A percentile compares a stretch with the other conserved stretches of the same genome.
Evolutionary conservation across 2,797 vertebrate genomes (phyloP).

Genomic region (Xerus rutilus): DNA sequence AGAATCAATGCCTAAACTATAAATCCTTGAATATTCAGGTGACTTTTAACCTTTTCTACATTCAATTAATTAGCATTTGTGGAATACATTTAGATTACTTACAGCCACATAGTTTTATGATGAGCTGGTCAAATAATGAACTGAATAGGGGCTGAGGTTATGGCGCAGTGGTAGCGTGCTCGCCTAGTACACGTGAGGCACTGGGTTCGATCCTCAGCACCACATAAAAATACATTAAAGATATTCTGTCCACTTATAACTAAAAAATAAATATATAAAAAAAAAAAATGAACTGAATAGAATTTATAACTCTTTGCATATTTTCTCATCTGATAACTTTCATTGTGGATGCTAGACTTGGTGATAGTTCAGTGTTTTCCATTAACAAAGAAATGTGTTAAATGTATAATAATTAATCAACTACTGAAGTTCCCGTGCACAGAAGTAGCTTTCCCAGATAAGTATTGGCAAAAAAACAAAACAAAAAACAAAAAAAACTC

Average conservation of each 20-base stretch:
- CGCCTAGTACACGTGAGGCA: no score
- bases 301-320: not conserved
- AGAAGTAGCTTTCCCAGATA: not conserved
- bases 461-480: not conserved
- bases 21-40: not conserved
- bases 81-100: not conserved
- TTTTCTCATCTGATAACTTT: not conserved
- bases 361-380: not conserved
- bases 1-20: not conserved
- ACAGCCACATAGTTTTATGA: not conserved
- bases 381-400: not conserved
- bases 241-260: no score
- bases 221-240: no score
- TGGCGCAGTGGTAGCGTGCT: no score
- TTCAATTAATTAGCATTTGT: not conserved
- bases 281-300: not conserved
- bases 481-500: no score
- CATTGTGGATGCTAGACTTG: not conserved
- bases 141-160: no score
- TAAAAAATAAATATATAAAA: no score
- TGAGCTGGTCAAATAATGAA: not conserved
- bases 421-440: not conserved
- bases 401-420: not conserved
- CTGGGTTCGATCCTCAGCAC: no score
- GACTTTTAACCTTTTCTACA: constrained; percentile 21